Evolutionary conservation across 2,888 invertebrate species (phyloP).

Genomic region (Drosophila peninsularis): DNA sequence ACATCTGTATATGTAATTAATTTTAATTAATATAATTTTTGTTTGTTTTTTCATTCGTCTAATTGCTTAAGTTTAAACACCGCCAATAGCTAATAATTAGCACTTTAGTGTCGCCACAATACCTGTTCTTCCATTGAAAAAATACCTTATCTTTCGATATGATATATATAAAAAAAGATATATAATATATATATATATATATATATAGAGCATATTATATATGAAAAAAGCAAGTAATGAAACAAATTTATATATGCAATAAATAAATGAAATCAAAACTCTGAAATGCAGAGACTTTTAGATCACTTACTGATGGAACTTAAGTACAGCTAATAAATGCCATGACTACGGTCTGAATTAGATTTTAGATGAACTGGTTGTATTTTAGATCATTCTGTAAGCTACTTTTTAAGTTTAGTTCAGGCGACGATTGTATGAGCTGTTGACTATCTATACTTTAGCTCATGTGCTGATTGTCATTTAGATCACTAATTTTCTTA

Average conservation of each 20-base stretch:
- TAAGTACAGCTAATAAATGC: not conserved
- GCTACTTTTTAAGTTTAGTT: too few species aligned
- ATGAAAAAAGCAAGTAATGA: slow-evolving; percentile 35
- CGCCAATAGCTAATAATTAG: slow-evolving; percentile 80
- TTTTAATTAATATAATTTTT: slow-evolving; percentile 33
- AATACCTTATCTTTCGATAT: slow-evolving; percentile 65
- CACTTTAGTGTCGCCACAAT: slow-evolving; percentile 79
- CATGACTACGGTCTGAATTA: too few species aligned
- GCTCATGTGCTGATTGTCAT: not conserved
- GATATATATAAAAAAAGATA: slow-evolving; percentile 44
- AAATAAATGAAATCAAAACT: slow-evolving; percentile 74
- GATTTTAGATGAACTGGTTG: too few species aligned
- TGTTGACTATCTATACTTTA: too few species aligned
- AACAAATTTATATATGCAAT: slow-evolving; percentile 79
- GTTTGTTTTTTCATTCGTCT: slow-evolving; percentile 61
- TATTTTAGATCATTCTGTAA: too few species aligned
- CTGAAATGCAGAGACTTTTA: not conserved
- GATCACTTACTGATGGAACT: not conserved
- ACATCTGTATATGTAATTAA: slow-evolving; percentile 29
- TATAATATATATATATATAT: slow-evolving; percentile 17
- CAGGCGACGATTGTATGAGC: too few species aligned
- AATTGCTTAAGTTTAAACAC: slow-evolving; percentile 75
- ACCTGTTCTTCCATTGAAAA: slow-evolving; percentile 77
- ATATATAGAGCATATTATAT: slow-evolving; percentile 18
- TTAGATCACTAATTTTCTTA: not conserved